These are phyloP conservation scores for Lithosia quadra DNA, from an alignment of 2,888 invertebrate genomes.

Conservation along the genomic window DNA sequence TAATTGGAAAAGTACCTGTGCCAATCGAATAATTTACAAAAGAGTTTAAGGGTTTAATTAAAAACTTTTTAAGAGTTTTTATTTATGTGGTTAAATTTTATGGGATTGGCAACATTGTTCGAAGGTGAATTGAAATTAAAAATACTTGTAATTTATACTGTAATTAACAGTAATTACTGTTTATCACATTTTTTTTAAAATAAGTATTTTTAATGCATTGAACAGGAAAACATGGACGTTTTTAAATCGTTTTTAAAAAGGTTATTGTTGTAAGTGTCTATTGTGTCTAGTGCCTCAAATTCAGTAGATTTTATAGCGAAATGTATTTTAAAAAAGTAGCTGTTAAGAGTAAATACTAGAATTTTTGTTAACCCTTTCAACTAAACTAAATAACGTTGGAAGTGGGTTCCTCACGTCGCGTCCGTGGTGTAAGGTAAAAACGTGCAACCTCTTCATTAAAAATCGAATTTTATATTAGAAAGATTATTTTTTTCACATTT, in stretches of 20 bases:
- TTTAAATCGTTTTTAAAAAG: no score
- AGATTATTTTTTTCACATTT: no score
- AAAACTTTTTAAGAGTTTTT: neutral
- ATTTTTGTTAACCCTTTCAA: neutral
- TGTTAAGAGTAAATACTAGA: neutral
- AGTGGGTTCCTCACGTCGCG: neutral
- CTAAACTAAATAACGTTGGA: neutral
- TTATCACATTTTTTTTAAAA: neutral
- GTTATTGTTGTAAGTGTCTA: no score
- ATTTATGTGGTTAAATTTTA: neutral
- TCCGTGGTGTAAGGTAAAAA: no score
- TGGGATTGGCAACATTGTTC: slow-evolving; percentile 2
- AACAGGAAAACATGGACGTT: neutral
- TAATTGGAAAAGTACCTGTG: neutral
- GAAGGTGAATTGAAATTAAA: neutral
- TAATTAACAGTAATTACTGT: neutral
- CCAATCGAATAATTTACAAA: neutral
- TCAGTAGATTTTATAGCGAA: no score
- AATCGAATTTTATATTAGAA: no score
- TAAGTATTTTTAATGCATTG: no score
- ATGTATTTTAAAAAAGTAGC: neutral
- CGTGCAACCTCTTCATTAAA: no score
- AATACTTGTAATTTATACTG: neutral
- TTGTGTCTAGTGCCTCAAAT: no score
- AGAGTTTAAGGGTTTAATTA: neutral